Evolutionary conservation across 2,888 invertebrate species (phyloP).

Genomic region (Chrysolina haemoptera): DNA sequence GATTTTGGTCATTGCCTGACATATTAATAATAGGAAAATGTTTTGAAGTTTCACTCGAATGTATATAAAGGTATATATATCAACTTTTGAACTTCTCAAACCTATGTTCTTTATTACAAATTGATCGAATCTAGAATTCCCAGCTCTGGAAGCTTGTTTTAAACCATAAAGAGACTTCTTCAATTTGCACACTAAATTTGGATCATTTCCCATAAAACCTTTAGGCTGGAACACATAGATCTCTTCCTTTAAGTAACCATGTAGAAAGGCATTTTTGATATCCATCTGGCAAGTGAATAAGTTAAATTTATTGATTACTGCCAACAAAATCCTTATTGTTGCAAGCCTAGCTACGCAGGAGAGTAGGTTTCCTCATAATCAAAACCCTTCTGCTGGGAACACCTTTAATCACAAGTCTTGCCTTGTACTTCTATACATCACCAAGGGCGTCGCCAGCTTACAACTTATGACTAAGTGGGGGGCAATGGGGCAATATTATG

Average conservation of each 20-base stretch:
- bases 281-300: not conserved
- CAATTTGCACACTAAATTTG: conserved; percentile 34
- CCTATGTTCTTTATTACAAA: conserved; percentile 34
- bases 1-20: conserved; percentile 27
- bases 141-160: not conserved
- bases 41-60: conserved; percentile 14
- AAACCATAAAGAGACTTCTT: conserved; percentile 25
- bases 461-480: too few species aligned
- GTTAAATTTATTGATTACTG: conserved; percentile 21
- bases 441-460: too few species aligned
- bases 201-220: conserved; percentile 29
- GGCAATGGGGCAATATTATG: too few species aligned
- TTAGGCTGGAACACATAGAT: conserved; percentile 41
- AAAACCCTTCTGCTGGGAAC: conserved; percentile 46
- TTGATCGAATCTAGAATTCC: conserved; percentile 30
- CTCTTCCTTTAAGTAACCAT: conserved; percentile 37
- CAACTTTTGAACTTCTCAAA: conserved; percentile 42
- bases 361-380: conserved; percentile 53
- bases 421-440: conserved; percentile 47
- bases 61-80: conserved; percentile 42
- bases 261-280: conserved; percentile 21
- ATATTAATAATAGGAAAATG: conserved; percentile 43
- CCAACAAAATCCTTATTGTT: conserved; percentile 32
- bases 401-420: conserved; percentile 58
- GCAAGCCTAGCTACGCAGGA: conserved; percentile 28